A percentile compares a stretch with the other conserved stretches of the same genome.
phyloP scores from a whole-genome alignment of 2,797 vertebrate genomes.

The Cyprinodon diabolis region DNA sequence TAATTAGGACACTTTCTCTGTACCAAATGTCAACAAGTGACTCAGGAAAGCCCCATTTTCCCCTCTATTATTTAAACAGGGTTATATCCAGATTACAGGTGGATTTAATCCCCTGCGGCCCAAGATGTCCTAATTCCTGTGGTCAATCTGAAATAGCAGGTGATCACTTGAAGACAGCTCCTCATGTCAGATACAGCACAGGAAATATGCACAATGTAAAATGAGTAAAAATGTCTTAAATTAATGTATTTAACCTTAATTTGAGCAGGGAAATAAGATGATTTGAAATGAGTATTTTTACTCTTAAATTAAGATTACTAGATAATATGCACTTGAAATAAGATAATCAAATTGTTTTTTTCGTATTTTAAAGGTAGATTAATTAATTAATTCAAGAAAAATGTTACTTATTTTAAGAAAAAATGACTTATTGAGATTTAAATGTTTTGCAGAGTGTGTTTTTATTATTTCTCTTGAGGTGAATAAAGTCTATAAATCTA shows the following conservation, averaged over 20 bases:
- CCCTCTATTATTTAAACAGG: neutral
- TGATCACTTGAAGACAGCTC: conserved; percentile 47
- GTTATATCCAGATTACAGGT: conserved; percentile 17
- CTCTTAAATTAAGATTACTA: no score
- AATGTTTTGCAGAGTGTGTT: no score
- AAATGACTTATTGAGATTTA: no score
- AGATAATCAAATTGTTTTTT: no score
- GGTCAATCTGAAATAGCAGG: conserved; percentile 54
- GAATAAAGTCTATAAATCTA: conserved; percentile 7
- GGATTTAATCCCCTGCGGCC: conserved; percentile 38
- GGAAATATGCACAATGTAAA: neutral
- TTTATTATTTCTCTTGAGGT: neutral
- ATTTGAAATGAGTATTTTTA: no score
- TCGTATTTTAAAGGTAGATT: no score
- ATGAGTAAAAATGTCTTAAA: no score
- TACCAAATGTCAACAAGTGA: conserved; percentile 47
- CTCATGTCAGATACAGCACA: conserved; percentile 32
- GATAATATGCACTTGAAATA: no score
- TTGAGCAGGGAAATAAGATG: no score
- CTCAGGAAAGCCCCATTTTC: neutral
- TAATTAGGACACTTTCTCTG: conserved; percentile 45
- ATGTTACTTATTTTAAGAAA: no score
- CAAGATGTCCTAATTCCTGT: conserved; percentile 27
- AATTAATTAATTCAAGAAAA: no score
- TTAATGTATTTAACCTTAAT: no score